Conservation (phyloP, 35 echinoderm and acorn worm species). For the Holothuria glaberrima region DNA sequence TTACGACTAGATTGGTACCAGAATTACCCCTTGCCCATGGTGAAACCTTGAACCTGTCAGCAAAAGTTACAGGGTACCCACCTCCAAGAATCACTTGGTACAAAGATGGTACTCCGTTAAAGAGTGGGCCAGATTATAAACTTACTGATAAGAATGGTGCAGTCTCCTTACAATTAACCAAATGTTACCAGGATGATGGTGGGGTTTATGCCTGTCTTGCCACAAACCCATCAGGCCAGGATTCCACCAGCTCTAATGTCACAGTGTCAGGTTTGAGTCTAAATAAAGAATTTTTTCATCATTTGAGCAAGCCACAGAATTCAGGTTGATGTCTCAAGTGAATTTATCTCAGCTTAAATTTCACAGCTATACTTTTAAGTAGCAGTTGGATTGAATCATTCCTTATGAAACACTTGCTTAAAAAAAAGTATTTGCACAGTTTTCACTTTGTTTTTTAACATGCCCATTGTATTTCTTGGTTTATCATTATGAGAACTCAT, state of each 20-base stretch:
- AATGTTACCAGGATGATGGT: constrained; percentile 58
- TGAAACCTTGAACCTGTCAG: constrained; percentile 48
- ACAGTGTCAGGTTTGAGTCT: constrained; percentile 52
- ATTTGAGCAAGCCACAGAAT: too few species aligned
- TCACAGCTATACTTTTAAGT: too few species aligned
- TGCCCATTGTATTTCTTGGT: too few species aligned
- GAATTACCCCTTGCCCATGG: constrained; percentile 33
- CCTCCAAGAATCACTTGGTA: constrained; percentile 66
- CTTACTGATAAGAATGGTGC: constrained; percentile 62
- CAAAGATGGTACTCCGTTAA: constrained; percentile 55
- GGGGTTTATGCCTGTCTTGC: constrained; percentile 75
- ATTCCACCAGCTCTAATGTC: constrained; percentile 64
- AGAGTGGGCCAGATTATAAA: constrained; percentile 43
- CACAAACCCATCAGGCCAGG: constrained; percentile 66
- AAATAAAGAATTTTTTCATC: too few species aligned
- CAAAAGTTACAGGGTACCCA: constrained; percentile 62
- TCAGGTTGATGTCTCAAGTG: too few species aligned
- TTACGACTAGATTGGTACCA: constrained; percentile 7
- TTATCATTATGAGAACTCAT: too few species aligned
- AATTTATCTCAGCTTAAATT: too few species aligned
- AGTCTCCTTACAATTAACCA: constrained; percentile 40
- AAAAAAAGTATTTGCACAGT: too few species aligned
- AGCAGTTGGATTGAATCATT: too few species aligned
- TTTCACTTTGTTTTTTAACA: too few species aligned
- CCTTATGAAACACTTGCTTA: too few species aligned